Base-by-base conservation (phyloP, 1,140 invertebrate genomes). In the Drosophila triauraria region DNA sequence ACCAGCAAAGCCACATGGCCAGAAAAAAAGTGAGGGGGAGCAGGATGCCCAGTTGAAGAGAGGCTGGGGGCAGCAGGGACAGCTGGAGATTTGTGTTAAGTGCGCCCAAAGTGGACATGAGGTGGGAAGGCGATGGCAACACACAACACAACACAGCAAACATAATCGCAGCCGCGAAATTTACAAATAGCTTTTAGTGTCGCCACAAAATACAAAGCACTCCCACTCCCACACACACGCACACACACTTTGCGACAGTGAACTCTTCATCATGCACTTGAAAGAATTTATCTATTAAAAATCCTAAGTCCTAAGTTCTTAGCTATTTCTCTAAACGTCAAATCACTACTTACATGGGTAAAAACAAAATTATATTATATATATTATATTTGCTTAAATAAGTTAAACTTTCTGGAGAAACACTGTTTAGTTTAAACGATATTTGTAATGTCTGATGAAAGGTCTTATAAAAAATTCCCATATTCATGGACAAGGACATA, bases 181-280 rank as follows among this genome's bases (percentile, higher is more conserved):
- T 87, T 87, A 87, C 84, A 87, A 87, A 87, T 87, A 88, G 84
- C 84, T 87, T 87, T 87, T 87, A 87, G 84, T 87, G 84, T 88
- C 84, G 87, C 80, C 80, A 64, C 74, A 78, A 84, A 88, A 87
- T 87, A 83, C 77, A 88, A 50, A 69, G 64, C 51, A 61, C 51
- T 58, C 38, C 50, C 54, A 60, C 51, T 51, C 43, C 50, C 65
- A 44, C 48, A 62, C 62, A 42, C 35, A 47, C 42, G 50, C n/a
- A 13, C 40, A 38, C 25, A 40, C 44, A 30, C 20, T 46, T 15
- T 10, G 12, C 8, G 13, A 32, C 9, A 43, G 47, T 38, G 30
- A 53, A 35, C 38, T 38, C 47, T 70, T 70, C 23, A 67, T 27
- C 9, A 46, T 27, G 12, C 61, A 70, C 62, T 51, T 8, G 30